Evolutionary conservation across 2,797 vertebrate genomes (phyloP), one percentile per base, ranked within the genome.

Genomic region (Orestias chungarensis): DNA sequence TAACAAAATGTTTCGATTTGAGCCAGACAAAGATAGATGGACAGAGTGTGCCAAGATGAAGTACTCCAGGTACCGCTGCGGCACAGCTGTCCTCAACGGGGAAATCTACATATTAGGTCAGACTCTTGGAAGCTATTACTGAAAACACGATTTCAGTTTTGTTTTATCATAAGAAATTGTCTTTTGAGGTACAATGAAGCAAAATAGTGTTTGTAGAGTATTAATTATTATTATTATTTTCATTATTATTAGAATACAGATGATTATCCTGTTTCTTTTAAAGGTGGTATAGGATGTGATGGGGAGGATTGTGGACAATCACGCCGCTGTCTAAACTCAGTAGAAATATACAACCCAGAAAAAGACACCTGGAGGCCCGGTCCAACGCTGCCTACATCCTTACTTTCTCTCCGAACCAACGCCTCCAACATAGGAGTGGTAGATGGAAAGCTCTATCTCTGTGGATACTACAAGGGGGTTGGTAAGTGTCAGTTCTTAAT

Each of bases 81-180:
- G 96, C 61, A 78, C 93, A 0, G 95, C 96, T 0, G 93, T 95
- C 12, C 91, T 96, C 84, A 95, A 91, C 64, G 89, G 93, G 0
- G 96, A 97, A 91, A 96, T 97, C 91, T 97, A 96, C 88, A 89
- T 96, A 68, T 57, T 96, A 87, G 96, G 96, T 97, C 88, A 95
- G 94, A 93, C 89, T 91, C 86, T 14, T 10, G 40, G 2, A 66
- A 25, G 23, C 9, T 31, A 6, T 17, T 43, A 14, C 15, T n/a
- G 3, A 14, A 40, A 10, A 38, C 20, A 23, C 10, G 4, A 61
- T 1, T 38, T 61, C 23, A 1, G 1, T 38, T 38, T 11, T 5
- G 11, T 62, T 14, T 42, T 14, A n/a, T 42, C 25, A 25, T 40
- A 42, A 12, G 0, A 12, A 3, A 11, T 11, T 14, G 35, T 61